A percentile compares a stretch with the other conserved stretches of the same genome.
Evolutionary conservation across 92 coral and sea anemone species (phyloP).

Genomic region (Phymanthus crucifer): DNA sequence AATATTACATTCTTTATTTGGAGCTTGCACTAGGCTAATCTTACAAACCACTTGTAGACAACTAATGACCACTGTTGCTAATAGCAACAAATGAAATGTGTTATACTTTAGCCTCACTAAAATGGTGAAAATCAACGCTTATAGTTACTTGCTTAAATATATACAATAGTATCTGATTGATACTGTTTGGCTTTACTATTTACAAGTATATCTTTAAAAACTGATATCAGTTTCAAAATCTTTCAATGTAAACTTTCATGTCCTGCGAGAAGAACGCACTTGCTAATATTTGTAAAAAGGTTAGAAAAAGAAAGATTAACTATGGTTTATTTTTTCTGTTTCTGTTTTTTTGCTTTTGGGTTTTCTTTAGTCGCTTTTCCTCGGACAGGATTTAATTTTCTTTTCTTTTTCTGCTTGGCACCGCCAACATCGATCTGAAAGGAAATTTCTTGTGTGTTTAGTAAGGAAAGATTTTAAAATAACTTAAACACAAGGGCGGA

Average conservation of each 20-base stretch:
- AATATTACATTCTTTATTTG: neutral
- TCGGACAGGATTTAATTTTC: neutral
- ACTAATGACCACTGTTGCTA: too few relatives aligned
- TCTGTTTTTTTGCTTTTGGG: too few relatives aligned
- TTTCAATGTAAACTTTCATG: too few relatives aligned
- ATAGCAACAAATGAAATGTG: too few relatives aligned
- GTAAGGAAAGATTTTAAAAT: neutral
- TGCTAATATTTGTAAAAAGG: neutral
- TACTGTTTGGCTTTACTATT: too few relatives aligned
- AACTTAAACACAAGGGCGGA: neutral
- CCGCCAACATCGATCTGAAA: neutral
- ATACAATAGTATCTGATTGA: too few relatives aligned
- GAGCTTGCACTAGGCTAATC: neutral
- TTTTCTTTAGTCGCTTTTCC: neutral
- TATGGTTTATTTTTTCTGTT: neutral
- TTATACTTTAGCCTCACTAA: too few relatives aligned
- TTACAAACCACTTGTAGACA: too few relatives aligned
- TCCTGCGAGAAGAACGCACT: neutral
- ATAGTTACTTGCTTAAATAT: too few relatives aligned
- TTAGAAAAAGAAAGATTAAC: neutral
- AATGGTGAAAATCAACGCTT: too few relatives aligned
- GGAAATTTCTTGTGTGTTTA: neutral
- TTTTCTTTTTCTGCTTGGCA: neutral
- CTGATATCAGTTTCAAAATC: too few relatives aligned
- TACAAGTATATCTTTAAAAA: too few relatives aligned